Conservation (phyloP, 2,888 invertebrate genomes). For the Deilephila porcellus region DNA sequence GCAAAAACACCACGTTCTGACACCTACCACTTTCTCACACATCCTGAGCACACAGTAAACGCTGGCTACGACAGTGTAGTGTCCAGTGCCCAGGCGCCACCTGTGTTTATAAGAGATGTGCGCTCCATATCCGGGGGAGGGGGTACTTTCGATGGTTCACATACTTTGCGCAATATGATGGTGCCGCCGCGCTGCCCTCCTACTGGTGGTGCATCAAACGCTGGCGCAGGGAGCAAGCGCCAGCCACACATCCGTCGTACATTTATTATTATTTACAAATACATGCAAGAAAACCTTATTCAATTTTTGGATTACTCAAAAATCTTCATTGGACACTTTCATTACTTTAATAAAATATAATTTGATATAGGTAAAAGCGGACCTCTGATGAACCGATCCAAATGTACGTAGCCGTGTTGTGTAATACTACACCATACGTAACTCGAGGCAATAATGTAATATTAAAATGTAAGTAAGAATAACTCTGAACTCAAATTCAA, state of each 20-base stretch:
- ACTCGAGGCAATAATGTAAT: conserved; percentile 16
- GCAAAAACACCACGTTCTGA: conserved; percentile 42
- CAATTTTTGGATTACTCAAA: neutral
- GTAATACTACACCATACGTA: neutral
- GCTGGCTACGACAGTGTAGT: conserved; percentile 73
- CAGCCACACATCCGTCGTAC: neutral
- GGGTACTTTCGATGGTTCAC: conserved; percentile 83
- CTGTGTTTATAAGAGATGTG: conserved; percentile 81
- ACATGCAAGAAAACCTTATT: neutral
- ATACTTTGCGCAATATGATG: conserved; percentile 77
- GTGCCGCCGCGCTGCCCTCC: conserved; percentile 72
- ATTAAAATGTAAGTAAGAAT: conserved; percentile 6
- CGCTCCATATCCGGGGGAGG: conserved; percentile 80
- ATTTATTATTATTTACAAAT: neutral
- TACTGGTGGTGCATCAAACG: conserved; percentile 46
- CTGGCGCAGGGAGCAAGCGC: conserved; percentile 1
- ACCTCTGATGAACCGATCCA: neutral
- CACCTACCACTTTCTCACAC: conserved; percentile 80
- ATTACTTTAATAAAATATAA: neutral
- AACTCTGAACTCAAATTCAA: conserved; percentile 1
- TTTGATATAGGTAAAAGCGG: neutral
- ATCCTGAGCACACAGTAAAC: conserved; percentile 71
- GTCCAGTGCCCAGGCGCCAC: conserved; percentile 76
- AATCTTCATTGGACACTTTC: neutral
- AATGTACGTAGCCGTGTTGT: neutral